Percentiles rank a stretch among this genome's conserved stretches.
Evolutionary conservation across 2,113 vertebrate genomes (phyloP).

Genomic region (Indicator indicator): DNA sequence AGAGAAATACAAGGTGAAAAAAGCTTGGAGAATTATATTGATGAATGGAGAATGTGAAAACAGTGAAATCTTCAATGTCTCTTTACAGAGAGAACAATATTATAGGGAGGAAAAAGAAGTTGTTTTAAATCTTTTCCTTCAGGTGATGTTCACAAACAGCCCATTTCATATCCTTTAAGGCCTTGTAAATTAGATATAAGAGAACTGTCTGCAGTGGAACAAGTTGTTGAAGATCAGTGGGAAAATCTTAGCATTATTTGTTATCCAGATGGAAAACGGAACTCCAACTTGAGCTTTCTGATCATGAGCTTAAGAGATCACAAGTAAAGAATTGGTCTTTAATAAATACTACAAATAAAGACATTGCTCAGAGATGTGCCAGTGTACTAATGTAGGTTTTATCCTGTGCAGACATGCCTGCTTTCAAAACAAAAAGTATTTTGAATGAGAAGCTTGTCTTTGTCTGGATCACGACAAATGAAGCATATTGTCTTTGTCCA

Average conservation of each 20-base stretch:
- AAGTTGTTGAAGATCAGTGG: neutral
- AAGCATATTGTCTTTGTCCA: constrained; percentile 16
- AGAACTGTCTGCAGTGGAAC: neutral
- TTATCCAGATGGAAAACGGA: neutral
- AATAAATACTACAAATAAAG: neutral
- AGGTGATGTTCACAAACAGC: constrained; percentile 12
- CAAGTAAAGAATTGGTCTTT: neutral
- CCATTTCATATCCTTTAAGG: neutral
- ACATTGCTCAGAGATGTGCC: neutral
- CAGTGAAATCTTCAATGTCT: neutral
- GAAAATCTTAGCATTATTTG: neutral
- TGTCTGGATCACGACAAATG: neutral
- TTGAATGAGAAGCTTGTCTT: constrained; percentile 7
- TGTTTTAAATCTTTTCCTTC: neutral
- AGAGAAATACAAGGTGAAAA: neutral
- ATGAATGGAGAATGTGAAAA: neutral
- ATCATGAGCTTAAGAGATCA: neutral
- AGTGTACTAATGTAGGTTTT: neutral
- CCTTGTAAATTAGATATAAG: neutral
- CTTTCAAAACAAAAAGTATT: neutral
- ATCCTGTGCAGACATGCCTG: neutral
- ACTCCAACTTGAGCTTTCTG: neutral
- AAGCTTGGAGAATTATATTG: neutral
- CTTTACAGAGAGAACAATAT: neutral
- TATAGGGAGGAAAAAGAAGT: neutral